A percentile compares a stretch with the other conserved stretches of the same genome.
Conservation (phyloP, 2,113 vertebrate genomes). For the Pyxicephalus adspersus region DNA sequence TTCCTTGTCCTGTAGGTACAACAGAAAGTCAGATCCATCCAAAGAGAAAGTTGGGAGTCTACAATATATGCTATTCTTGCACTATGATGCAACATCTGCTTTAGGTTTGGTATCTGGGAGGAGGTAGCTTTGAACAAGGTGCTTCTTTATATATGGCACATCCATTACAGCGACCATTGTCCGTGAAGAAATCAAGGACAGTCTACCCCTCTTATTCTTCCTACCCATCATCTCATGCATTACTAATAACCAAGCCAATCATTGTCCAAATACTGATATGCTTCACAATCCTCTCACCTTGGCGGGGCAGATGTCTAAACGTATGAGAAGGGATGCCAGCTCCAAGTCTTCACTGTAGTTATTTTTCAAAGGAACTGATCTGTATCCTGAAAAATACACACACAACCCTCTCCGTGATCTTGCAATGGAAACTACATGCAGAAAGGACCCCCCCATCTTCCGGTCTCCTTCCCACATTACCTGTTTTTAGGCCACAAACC, state of each 20-base stretch:
- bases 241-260: background rate
- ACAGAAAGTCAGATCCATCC: no score
- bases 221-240: background rate
- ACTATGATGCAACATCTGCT: no score
- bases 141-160: no score
- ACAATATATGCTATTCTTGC: no score
- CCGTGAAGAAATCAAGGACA: background rate
- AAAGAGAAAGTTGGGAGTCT: no score
- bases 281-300: constrained; percentile 72
- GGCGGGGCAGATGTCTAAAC: constrained; percentile 83
- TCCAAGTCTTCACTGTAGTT: constrained; percentile 96
- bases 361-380: constrained; percentile 95
- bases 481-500: constrained; percentile 90
- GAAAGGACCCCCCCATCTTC: no score
- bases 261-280: background rate
- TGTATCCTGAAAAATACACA: constrained; percentile 76
- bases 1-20: no score
- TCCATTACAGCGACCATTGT: background rate
- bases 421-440: background rate
- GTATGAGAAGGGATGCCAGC: constrained; percentile 89
- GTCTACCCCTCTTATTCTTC: background rate
- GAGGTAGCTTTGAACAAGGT: no score
- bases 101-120: no score
- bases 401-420: no score
- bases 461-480: constrained; percentile 66